These are phyloP conservation scores for Spea bombifrons DNA, from an alignment of 2,113 vertebrate genomes.

Conservation along the genomic window DNA sequence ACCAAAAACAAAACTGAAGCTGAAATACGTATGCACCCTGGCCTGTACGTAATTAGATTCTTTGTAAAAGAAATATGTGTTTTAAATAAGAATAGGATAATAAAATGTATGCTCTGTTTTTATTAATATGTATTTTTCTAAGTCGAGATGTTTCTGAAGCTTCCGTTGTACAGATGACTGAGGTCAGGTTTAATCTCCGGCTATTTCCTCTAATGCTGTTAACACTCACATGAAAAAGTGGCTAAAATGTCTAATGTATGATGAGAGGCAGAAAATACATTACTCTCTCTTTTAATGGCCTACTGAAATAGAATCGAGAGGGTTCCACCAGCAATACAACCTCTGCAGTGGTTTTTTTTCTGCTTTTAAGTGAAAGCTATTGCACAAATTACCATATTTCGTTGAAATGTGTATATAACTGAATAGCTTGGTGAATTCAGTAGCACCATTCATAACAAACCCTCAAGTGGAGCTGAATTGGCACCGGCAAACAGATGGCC, in stretches of 20 bases:
- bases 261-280: not conserved
- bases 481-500: not conserved
- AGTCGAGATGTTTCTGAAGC: not conserved
- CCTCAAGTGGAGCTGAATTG: not conserved
- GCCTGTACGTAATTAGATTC: too few relatives aligned
- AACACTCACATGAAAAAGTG: not conserved
- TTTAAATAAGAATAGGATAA: too few relatives aligned
- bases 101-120: too few relatives aligned
- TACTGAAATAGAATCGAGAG: not conserved
- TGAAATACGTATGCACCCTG: too few relatives aligned
- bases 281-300: not conserved
- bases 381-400: not conserved
- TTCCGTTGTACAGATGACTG: not conserved
- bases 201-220: not conserved
- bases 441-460: not conserved
- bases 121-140: too few relatives aligned
- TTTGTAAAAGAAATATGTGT: too few relatives aligned
- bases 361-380: not conserved
- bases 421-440: not conserved
- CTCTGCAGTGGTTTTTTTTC: not conserved
- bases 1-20: too few relatives aligned
- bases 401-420: not conserved
- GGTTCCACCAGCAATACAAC: not conserved
- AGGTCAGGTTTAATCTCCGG: not conserved
- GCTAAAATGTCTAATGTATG: not conserved